Evolutionary conservation across 2,113 vertebrate species (phyloP).

Genomic region (Planiliza haematocheilus): DNA sequence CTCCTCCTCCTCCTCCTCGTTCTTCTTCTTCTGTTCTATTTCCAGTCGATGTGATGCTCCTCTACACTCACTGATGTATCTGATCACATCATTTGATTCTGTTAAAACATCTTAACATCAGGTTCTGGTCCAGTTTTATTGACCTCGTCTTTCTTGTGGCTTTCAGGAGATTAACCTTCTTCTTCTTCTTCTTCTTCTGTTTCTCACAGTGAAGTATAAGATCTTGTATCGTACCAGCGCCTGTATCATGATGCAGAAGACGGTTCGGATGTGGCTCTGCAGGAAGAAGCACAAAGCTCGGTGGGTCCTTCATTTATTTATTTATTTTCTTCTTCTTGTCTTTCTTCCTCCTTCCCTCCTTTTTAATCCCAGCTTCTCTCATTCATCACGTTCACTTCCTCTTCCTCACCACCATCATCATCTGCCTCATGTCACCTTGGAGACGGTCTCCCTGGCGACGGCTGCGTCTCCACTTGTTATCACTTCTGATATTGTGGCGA

Average conservation of each 20-base stretch:
- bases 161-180: background rate
- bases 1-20: no score
- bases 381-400: background rate
- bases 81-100: no score
- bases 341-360: background rate
- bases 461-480: conserved; percentile 22
- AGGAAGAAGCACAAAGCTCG: conserved; percentile 95
- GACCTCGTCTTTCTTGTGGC: background rate
- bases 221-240: conserved; percentile 91
- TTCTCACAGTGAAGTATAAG: conserved; percentile 93
- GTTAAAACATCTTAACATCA: no score
- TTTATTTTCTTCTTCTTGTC: background rate
- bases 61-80: no score
- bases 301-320: conserved; percentile 78
- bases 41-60: no score
- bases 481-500: conserved; percentile 11
- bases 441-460: conserved; percentile 6
- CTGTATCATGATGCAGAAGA: conserved; percentile 96
- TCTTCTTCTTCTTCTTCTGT: background rate
- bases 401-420: conserved; percentile 42
- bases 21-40: no score
- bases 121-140: no score
- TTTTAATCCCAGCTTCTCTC: background rate
- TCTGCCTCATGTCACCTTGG: conserved; percentile 1
- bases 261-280: conserved; percentile 97